These are phyloP conservation scores for Phenganax marumi DNA, from an alignment of 92 coral and sea anemone genomes.

Conservation along the genomic window DNA sequence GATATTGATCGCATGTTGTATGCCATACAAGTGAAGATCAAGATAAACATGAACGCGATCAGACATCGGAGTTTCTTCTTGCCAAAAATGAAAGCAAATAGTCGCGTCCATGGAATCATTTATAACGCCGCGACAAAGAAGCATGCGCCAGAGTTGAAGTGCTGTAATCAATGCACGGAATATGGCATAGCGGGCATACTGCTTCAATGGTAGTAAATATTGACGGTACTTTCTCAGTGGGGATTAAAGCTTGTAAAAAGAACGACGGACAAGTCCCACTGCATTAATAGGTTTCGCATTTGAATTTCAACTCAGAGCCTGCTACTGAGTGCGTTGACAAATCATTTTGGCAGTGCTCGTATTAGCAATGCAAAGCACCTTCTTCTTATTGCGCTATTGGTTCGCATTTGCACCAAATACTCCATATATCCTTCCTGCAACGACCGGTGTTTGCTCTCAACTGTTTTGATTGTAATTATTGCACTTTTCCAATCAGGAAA, in stretches of 20 bases:
- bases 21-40: slow-evolving; percentile 8
- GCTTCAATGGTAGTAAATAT: slow-evolving; percentile 35
- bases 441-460: neutral
- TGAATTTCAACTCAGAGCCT: slow-evolving; percentile 23
- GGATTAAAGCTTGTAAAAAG: slow-evolving; percentile 41
- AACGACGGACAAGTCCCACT: slow-evolving; percentile 38
- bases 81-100: slow-evolving; percentile 25
- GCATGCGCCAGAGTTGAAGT: neutral
- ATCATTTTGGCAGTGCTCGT: neutral
- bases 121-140: slow-evolving; percentile 2
- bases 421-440: slow-evolving; percentile 18
- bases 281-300: slow-evolving; percentile 42
- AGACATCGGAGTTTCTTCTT: slow-evolving; percentile 39
- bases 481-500: slow-evolving; percentile 23
- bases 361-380: slow-evolving; percentile 21
- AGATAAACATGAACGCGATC: slow-evolving; percentile 1
- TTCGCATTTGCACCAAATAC: neutral
- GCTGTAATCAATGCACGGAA: neutral
- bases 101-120: slow-evolving; percentile 31
- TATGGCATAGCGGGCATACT: slow-evolving; percentile 31
- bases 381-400: slow-evolving; percentile 16
- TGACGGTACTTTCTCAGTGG: slow-evolving; percentile 40
- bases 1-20: neutral
- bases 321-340: slow-evolving; percentile 4
- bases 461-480: slow-evolving; percentile 28